Evolutionary conservation across 2,797 vertebrate genomes (phyloP).

Genomic region (Megalops cyprinoides): DNA sequence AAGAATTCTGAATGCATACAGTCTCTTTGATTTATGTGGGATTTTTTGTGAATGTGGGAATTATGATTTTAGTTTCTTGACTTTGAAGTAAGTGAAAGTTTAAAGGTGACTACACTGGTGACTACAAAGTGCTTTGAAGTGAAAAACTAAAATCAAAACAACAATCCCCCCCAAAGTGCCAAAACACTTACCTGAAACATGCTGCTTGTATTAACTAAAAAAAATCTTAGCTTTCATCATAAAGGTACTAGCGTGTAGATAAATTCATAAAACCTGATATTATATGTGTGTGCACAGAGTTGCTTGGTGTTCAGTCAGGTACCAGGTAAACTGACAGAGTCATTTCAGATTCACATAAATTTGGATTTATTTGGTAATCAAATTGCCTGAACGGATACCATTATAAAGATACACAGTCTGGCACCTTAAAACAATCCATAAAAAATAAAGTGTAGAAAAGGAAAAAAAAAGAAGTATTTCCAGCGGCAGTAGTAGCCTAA

Average conservation of each 20-base stretch:
- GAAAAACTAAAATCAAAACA: not conserved
- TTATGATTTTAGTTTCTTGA: slow-evolving; percentile 22
- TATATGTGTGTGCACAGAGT: not conserved
- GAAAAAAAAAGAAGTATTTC: no score
- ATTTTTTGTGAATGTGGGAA: slow-evolving; percentile 19
- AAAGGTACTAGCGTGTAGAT: not conserved
- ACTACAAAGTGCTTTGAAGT: slow-evolving; percentile 10
- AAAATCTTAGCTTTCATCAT: not conserved
- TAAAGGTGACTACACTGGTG: not conserved
- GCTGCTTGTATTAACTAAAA: not conserved
- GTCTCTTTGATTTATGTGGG: not conserved
- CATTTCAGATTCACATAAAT: not conserved
- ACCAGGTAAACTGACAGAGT: not conserved
- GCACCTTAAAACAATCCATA: no score
- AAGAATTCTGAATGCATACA: not conserved
- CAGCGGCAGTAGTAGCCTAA: no score
- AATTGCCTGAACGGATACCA: not conserved
- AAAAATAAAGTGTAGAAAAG: no score
- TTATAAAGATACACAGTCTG: no score
- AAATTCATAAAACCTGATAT: not conserved
- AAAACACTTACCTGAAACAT: not conserved
- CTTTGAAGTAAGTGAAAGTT: slow-evolving; percentile 6
- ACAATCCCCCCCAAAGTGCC: not conserved
- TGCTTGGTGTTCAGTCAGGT: not conserved
- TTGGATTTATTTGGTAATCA: not conserved